Base-by-base conservation (phyloP, 2,113 vertebrate species). In the Poeciliopsis prolifica region DNA sequence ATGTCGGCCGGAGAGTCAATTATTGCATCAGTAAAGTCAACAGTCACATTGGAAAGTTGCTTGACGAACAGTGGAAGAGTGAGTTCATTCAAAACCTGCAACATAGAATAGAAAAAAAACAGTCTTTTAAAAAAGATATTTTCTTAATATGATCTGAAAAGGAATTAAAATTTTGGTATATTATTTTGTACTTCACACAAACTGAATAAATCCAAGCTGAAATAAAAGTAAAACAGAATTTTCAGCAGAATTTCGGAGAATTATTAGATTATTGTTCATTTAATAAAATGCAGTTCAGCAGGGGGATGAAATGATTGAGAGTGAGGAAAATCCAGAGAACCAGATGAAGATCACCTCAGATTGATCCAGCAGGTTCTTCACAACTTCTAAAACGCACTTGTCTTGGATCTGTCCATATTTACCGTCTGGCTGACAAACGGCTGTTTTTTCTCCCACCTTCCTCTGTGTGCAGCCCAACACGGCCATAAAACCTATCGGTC, bases 1-100 rank as follows among this genome's bases (percentile, higher is more conserved):
- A 92, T 82, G 68, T 68, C 79, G 2, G 72, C 12, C 22, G 82
- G 7, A 40, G 91, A 91, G 1, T 9, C 3, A 33, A 26, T 42
- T 24, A 91, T 60, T 3, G 70, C 1, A 0, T 17, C 0, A 0
- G 6, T 19, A 0, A 29, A 28, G 1, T 5, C 30, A 4, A 2
- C 0, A 64, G 79, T 81, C 28, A 54, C 13, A 0, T 15, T 0
- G 4, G 75, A 70, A 40, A 92, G 82, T 14, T 17, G 0, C 0
- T 15, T 0, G 71, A 92, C 31, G 67, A 91, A 89, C 2, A 0
- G 0, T 58, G 83, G 76, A 67, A 92, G 37, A 12, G 35, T 29
- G 17, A 58, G 1, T 11, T 22, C 22, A 58, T 58, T 8, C 51
- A 58, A 58, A 5, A n/a, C 51, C 51, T 58, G 51, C n/a, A 24